Evolutionary conservation across 2,888 invertebrate species (phyloP).

Genomic region (Leptopterna dolabrata): DNA sequence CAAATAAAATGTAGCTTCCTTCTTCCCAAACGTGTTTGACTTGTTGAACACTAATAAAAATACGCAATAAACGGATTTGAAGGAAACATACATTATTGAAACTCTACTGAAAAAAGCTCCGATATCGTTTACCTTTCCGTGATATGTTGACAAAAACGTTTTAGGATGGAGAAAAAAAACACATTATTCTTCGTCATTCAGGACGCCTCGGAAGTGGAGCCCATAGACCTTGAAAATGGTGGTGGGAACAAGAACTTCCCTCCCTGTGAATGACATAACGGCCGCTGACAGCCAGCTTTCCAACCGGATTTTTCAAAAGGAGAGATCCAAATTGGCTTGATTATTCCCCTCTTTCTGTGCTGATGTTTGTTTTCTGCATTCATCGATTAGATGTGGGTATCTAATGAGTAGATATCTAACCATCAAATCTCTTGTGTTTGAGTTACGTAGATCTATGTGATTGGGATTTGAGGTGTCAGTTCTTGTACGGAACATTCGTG

Average conservation of each 20-base stretch:
- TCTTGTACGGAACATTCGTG: too few relatives aligned
- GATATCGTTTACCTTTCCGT: not conserved
- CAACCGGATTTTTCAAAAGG: constrained; percentile 22
- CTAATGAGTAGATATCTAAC: too few relatives aligned
- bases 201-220: not conserved
- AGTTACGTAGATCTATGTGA: too few relatives aligned
- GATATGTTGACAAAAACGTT: not conserved
- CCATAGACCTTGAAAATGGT: constrained; percentile 8
- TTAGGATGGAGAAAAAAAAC: not conserved
- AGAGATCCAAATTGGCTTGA: constrained; percentile 3
- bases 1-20: not conserved
- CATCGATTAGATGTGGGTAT: not conserved
- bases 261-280: not conserved
- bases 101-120: not conserved
- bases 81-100: not conserved
- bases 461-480: too few relatives aligned
- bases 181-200: not conserved
- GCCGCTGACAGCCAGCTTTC: constrained; percentile 10
- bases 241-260: constrained; percentile 3
- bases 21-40: not conserved
- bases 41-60: not conserved
- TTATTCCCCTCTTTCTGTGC: not conserved
- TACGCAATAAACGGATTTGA: not conserved
- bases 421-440: too few relatives aligned
- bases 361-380: not conserved